Evolutionary conservation across 1,140 invertebrate genomes (phyloP).

Genomic region (Ostrea denselamellosa): DNA sequence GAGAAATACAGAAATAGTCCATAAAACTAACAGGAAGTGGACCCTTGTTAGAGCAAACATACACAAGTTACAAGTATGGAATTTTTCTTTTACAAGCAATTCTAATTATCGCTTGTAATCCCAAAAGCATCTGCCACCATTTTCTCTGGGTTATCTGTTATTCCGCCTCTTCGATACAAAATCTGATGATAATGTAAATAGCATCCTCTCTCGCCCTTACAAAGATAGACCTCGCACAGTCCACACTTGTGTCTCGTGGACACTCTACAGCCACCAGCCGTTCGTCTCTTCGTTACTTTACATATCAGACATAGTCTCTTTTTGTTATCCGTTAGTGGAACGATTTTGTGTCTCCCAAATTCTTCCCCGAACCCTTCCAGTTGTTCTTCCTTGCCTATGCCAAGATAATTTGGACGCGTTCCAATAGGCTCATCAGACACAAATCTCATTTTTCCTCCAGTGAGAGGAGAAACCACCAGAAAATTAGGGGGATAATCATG

Average conservation of each 20-base stretch:
- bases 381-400: neutral
- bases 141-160: neutral
- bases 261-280: neutral
- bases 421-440: slow-evolving; percentile 13
- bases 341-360: neutral
- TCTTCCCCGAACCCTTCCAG: neutral
- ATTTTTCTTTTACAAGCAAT: neutral
- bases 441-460: neutral
- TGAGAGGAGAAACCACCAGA: neutral
- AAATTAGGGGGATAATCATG: slow-evolving; percentile 15
- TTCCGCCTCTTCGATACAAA: neutral
- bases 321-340: neutral
- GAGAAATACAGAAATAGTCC: no score
- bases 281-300: neutral
- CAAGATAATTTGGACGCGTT: neutral
- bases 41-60: no score
- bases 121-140: neutral
- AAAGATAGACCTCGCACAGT: slow-evolving; percentile 1
- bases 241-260: slow-evolving; percentile 26
- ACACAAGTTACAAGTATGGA: no score
- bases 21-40: no score
- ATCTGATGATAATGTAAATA: slow-evolving; percentile 23
- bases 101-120: neutral
- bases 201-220: slow-evolving; percentile 15
- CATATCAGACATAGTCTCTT: slow-evolving; percentile 1